Percentiles rank a stretch among this genome's conserved stretches.
phyloP scores from a whole-genome alignment of 2,113 vertebrate genomes.

The Aythya baeri region DNA sequence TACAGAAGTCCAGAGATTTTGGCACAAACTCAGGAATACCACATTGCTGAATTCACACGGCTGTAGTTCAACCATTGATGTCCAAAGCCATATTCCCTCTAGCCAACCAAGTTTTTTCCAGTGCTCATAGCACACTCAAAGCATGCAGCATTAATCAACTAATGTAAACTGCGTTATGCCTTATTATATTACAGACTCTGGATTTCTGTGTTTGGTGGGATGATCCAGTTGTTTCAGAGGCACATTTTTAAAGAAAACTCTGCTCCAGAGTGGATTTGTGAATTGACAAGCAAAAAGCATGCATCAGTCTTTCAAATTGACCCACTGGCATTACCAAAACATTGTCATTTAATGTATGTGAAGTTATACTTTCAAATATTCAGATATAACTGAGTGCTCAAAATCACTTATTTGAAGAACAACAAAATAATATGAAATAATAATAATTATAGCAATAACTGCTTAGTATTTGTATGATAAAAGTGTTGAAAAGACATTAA shows the following conservation, averaged over 20 bases:
- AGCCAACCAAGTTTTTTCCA: conserved; percentile 9
- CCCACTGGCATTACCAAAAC: background rate
- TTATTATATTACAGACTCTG: conserved; percentile 30
- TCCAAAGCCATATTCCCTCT: background rate
- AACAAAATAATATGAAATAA: conserved; percentile 66
- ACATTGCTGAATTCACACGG: background rate
- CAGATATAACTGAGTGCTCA: background rate
- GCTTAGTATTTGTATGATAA: conserved; percentile 57
- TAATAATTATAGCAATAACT: conserved; percentile 61
- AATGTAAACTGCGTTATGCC: background rate
- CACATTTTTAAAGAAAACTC: conserved; percentile 8
- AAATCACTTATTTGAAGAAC: conserved; percentile 48
- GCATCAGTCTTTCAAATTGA: background rate
- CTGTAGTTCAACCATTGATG: background rate
- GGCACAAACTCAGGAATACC: background rate
- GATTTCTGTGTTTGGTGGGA: background rate
- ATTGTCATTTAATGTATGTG: conserved; percentile 40
- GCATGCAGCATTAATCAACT: conserved; percentile 16
- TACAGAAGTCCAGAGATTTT: background rate
- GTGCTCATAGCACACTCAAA: conserved; percentile 27
- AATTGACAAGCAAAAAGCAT: background rate
- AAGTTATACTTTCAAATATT: conserved; percentile 57
- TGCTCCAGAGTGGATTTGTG: background rate
- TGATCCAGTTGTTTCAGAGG: background rate
- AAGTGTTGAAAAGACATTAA: conserved; percentile 71